Conservation (phyloP, 2,888 invertebrate species). For the Ennomos fuscantarius region DNA sequence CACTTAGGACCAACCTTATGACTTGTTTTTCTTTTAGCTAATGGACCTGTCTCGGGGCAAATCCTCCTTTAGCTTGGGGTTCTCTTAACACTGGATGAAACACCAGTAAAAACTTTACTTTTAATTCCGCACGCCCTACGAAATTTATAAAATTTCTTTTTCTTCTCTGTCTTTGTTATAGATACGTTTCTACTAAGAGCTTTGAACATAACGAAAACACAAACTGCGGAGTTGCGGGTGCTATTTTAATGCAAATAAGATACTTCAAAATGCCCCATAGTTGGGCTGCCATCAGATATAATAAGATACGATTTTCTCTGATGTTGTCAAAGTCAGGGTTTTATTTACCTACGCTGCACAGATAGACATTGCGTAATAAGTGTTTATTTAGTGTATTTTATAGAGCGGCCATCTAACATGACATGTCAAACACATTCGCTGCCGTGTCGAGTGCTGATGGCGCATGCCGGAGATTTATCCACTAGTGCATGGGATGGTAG, state of each 20-base stretch:
- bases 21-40: constrained; percentile 36
- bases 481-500: constrained; percentile 46
- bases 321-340: background rate
- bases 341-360: background rate
- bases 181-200: constrained; percentile 20
- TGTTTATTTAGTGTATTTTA: constrained; percentile 27
- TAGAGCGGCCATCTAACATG: constrained; percentile 57
- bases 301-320: background rate
- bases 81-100: constrained; percentile 34
- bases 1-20: constrained; percentile 30
- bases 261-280: constrained; percentile 3
- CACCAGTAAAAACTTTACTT: constrained; percentile 37
- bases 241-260: constrained; percentile 21
- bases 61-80: constrained; percentile 25
- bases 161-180: constrained; percentile 30
- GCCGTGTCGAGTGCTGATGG: constrained; percentile 58
- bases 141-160: constrained; percentile 31
- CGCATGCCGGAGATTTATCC: constrained; percentile 62
- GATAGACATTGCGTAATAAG: too few relatives aligned
- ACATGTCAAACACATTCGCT: constrained; percentile 61
- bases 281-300: constrained; percentile 6
- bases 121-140: constrained; percentile 20
- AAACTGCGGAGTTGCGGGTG: background rate
- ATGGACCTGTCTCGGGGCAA: constrained; percentile 31
- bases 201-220: constrained; percentile 15